phyloP scores from a whole-genome alignment of 2,888 invertebrate genomes.

The Phania funesta region DNA sequence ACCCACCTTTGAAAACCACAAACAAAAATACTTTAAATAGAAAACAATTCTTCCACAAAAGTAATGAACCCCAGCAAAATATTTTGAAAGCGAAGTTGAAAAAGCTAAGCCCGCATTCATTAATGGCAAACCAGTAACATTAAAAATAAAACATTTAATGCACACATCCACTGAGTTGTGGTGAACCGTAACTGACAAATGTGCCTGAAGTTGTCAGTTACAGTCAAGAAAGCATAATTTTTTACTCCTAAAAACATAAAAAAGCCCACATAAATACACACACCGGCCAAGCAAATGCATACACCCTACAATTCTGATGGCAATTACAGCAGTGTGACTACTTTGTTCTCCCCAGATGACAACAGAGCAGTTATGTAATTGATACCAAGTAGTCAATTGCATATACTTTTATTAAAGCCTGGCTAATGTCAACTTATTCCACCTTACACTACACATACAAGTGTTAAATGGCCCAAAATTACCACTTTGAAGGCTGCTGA shows the following conservation, averaged over 20 bases:
- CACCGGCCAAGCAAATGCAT: neutral
- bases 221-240: conserved; percentile 68
- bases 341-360: no score
- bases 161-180: conserved; percentile 64
- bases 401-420: no score
- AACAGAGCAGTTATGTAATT: no score
- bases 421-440: no score
- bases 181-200: conserved; percentile 72
- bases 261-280: neutral
- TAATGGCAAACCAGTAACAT: conserved; percentile 42
- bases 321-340: neutral
- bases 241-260: conserved; percentile 58
- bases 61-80: conserved; percentile 31
- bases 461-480: no score
- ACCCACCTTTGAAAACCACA: conserved; percentile 31
- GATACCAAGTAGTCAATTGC: no score
- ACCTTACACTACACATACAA: no score
- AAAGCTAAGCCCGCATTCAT: conserved; percentile 11
- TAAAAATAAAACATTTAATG: conserved; percentile 50
- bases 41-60: conserved; percentile 15
- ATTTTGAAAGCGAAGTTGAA: conserved; percentile 4
- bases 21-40: conserved; percentile 26
- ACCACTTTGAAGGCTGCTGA: no score
- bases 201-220: conserved; percentile 70
- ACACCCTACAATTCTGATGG: neutral